A percentile compares a stretch with the other conserved stretches of the same genome.
Evolutionary conservation across 2,888 invertebrate genomes (phyloP).

Genomic region (Epinotia bilunana): DNA sequence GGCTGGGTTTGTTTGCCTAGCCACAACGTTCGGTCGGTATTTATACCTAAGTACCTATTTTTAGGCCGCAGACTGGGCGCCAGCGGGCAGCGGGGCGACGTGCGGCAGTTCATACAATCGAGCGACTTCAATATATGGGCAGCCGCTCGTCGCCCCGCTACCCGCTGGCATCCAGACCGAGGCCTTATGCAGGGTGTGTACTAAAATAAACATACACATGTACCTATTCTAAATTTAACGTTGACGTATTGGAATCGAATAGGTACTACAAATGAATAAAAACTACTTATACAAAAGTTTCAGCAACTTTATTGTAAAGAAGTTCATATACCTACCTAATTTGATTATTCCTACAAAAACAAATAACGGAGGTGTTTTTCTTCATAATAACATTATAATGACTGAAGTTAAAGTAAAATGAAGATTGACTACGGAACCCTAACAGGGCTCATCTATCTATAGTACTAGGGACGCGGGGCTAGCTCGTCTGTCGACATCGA

Average conservation of each 20-base stretch:
- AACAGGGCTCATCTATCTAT: conserved; percentile 25
- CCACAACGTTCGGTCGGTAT: conserved; percentile 2
- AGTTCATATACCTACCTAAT: not conserved
- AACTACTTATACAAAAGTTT: not conserved
- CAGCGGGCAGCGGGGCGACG: no score
- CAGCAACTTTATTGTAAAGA: not conserved
- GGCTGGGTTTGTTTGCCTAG: conserved; percentile 16
- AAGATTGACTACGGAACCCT: conserved; percentile 12
- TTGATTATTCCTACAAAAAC: no score
- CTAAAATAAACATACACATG: no score
- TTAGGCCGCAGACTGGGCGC: no score
- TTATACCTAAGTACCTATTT: not conserved
- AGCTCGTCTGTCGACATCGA: conserved; percentile 81
- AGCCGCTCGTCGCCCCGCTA: no score
- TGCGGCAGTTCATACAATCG: no score
- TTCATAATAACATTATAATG: no score
- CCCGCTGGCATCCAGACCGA: no score
- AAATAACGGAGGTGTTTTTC: no score
- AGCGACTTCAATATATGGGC: no score
- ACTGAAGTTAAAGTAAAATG: no score
- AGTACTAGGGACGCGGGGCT: conserved; percentile 46
- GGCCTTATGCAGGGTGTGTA: no score
- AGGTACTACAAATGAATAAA: not conserved
- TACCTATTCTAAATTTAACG: not conserved
- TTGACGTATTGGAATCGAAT: not conserved